Evolutionary conservation across 2,888 invertebrate species (phyloP), one percentile per base, ranked within the genome.

Genomic region (Biston stratarius): DNA sequence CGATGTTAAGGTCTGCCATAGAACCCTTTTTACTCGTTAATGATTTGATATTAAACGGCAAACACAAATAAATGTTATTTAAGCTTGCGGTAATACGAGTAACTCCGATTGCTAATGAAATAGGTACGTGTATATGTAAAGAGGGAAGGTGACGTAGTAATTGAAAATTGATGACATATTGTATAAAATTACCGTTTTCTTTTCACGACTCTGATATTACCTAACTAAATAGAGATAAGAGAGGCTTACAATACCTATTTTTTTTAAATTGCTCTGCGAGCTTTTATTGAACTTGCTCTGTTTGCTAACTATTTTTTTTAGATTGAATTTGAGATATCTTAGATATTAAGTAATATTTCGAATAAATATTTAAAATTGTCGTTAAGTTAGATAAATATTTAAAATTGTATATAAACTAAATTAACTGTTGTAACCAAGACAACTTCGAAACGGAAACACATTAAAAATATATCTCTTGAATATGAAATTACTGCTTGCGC

Each of bases 151-250:
- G n/a, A 9, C 24, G 44, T 56, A 44, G n/a, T 56, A 56, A 56
- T 56, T 44, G 56, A 56, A 44, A 33, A 8, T 56, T 44, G 56
- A 56, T 44, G 56, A 56, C 44, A 48, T 24, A 24, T 47, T 48
- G 24, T 40, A 36, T 36, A 6, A 45, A 61, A 61, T 36, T 38
- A n/a, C 8, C 44, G 55, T 61, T 61, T 47, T 40, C 61, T 47
- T 61, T 55, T 48, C 60, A 9, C 47, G 45, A 61, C 33, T 7
- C 42, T 47, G 15, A 24, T 61, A 53, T 58, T 44, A 56, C 47
- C n/a, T n/a, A 66, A 63, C 59, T 66, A 45, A 61, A 63, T 67
- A 61, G 64, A 61, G 60, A 59, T 72, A 66, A 60, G 44, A 62
- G 55, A 38, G 61, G 52, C 36, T 38, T 62, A 64, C 38, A 38